Conservation (phyloP, 2,113 vertebrate species). For the Anoura caudifer region DNA sequence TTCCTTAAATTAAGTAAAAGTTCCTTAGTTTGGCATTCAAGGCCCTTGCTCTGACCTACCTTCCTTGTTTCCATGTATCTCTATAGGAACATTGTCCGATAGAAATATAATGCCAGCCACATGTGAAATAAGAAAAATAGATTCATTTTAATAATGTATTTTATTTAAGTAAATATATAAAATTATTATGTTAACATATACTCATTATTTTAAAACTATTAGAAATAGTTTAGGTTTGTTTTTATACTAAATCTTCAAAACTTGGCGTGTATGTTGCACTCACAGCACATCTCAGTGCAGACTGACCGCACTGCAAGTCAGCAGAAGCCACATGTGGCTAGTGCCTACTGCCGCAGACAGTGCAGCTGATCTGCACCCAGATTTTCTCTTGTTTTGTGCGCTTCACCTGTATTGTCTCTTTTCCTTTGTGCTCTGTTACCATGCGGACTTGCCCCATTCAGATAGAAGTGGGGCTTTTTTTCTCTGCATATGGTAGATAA, state of each 20-base stretch:
- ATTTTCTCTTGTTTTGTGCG: neutral
- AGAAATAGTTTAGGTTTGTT: neutral
- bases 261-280: neutral
- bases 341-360: neutral
- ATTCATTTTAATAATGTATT: neutral
- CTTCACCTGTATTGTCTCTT: neutral
- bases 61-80: neutral
- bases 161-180: neutral
- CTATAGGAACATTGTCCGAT: neutral
- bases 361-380: neutral
- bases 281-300: neutral
- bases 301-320: neutral
- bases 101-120: neutral
- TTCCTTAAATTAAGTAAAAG: neutral
- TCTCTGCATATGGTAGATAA: neutral
- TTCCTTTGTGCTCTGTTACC: neutral
- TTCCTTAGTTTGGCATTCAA: neutral
- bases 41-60: neutral
- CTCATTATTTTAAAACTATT: neutral
- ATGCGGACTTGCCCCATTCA: neutral
- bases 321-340: neutral
- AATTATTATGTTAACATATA: neutral
- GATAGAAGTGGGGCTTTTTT: neutral
- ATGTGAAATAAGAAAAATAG: neutral
- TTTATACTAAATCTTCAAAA: neutral